These are phyloP conservation scores for Muscicapa striata DNA, from an alignment of 2,797 vertebrate genomes.

Conservation along the genomic window DNA sequence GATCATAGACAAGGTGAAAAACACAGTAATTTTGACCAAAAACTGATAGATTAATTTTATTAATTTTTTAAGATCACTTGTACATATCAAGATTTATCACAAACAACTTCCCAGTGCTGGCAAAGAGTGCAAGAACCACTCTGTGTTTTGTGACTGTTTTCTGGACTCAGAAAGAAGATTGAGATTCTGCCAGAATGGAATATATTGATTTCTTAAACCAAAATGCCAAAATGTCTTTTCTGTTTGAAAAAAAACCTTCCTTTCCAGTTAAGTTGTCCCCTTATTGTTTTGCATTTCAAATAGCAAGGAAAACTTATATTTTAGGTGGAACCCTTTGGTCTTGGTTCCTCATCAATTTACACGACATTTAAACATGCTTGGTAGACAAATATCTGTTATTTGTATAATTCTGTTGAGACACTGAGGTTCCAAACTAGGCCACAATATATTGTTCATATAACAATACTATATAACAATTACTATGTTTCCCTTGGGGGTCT, in stretches of 20 bases:
- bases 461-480: not conserved
- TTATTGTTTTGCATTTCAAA: not conserved
- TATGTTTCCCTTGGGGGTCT: not conserved
- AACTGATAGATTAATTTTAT: not conserved
- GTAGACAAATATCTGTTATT: not conserved
- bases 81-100: not conserved
- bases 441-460: not conserved
- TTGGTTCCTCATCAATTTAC: not conserved
- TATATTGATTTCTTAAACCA: not conserved
- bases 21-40: not conserved
- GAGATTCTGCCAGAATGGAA: not conserved
- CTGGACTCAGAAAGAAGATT: not conserved
- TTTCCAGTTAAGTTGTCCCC: not conserved
- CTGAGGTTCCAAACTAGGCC: not conserved
- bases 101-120: not conserved
- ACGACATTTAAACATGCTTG: accelerated
- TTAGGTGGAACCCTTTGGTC: not conserved
- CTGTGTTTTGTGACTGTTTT: not conserved
- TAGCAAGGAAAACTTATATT: not conserved
- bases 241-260: not conserved
- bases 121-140: not conserved
- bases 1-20: not conserved
- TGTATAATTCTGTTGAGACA: not conserved
- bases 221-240: not conserved
- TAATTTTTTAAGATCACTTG: not conserved